Conservation (phyloP, 2,797 vertebrate genomes). For the Forpus xanthops region DNA sequence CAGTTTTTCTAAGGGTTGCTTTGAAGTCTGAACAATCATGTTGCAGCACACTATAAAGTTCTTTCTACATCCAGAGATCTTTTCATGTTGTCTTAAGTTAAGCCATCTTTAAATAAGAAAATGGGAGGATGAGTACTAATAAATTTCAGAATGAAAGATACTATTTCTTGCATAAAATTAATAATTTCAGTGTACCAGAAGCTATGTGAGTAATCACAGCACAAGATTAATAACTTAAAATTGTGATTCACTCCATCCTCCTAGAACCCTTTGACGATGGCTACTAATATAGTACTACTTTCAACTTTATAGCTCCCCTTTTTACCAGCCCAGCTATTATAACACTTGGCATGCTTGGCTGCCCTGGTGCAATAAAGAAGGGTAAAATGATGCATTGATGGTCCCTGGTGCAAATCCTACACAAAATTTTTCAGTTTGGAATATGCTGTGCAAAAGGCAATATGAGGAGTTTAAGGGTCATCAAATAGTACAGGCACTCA, state of each 20-base stretch:
- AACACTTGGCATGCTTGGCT: constrained; percentile 9
- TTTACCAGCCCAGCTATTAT: not conserved
- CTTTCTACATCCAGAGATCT: constrained; percentile 53
- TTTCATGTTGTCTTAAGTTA: constrained; percentile 40
- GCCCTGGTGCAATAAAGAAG: not conserved
- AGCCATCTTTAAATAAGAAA: constrained; percentile 41
- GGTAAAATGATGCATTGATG: constrained; percentile 6
- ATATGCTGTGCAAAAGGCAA: not conserved
- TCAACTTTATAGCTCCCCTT: constrained; percentile 8
- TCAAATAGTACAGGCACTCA: not conserved
- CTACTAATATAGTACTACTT: not conserved
- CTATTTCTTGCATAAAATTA: constrained; percentile 47
- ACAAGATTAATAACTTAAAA: constrained; percentile 24
- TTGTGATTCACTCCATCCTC: not conserved
- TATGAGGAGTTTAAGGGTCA: not conserved
- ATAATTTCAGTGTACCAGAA: constrained; percentile 29
- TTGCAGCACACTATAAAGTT: constrained; percentile 56
- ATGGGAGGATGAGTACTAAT: constrained; percentile 19
- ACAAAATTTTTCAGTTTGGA: not conserved
- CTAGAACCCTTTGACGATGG: not conserved
- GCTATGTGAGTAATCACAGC: not conserved
- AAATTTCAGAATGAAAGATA: constrained; percentile 5
- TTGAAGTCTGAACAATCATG: constrained; percentile 76
- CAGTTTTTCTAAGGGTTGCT: constrained; percentile 75
- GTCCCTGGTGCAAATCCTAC: not conserved